Evolutionary conservation across 1,140 invertebrate genomes (phyloP).

Genomic region (Bombus superbus): DNA sequence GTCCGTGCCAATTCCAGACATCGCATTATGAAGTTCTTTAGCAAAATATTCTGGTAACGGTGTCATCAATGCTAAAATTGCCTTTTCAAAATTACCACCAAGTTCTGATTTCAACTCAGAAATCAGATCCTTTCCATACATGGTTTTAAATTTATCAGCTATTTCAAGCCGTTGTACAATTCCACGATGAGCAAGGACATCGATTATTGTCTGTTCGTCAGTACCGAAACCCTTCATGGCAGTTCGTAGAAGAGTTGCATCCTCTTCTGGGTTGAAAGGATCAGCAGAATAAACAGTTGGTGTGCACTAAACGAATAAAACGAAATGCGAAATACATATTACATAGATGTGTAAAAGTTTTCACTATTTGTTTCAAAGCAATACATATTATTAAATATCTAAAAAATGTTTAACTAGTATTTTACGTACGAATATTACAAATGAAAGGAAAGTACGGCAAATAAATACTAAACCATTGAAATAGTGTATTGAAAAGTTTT

Average conservation of each 20-base stretch:
- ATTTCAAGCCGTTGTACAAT: slow-evolving; percentile 96
- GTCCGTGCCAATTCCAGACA: slow-evolving; percentile 92
- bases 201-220: slow-evolving; percentile 95
- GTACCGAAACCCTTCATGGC: slow-evolving; percentile 98
- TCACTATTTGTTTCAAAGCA: no score
- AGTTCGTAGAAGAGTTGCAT: slow-evolving; percentile 92
- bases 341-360: no score
- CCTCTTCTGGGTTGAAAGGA: slow-evolving; percentile 92
- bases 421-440: no score
- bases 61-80: slow-evolving; percentile 93
- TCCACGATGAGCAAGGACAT: slow-evolving; percentile 92
- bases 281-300: slow-evolving; percentile 93
- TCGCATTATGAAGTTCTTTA: slow-evolving; percentile 93
- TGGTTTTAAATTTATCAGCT: slow-evolving; percentile 94
- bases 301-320: slow-evolving; percentile 85
- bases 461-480: no score
- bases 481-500: no score
- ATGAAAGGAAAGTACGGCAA: no score
- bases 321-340: neutral
- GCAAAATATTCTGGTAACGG: slow-evolving; percentile 95
- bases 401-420: no score
- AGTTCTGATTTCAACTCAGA: slow-evolving; percentile 95
- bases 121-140: slow-evolving; percentile 96
- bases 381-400: no score
- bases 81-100: slow-evolving; percentile 94